A percentile compares a stretch with the other conserved stretches of the same genome.
phyloP scores from a whole-genome alignment of 2,797 vertebrate species.

The Typhlichthys eigenmanni region DNA sequence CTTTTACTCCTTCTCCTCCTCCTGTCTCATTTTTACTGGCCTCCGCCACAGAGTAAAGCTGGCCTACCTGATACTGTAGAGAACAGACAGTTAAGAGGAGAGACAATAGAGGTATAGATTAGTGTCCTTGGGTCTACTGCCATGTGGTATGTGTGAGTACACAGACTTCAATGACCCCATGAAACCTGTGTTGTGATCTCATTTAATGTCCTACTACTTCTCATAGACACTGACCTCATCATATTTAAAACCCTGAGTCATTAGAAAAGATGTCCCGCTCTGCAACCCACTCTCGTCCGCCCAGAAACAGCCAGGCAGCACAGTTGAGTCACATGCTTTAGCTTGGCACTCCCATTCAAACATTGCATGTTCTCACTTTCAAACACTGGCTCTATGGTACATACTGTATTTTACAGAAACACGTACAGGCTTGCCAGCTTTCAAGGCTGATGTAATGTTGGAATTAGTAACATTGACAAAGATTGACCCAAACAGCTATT shows the following conservation, averaged over 20 bases:
- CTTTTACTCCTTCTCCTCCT: conserved; percentile 95
- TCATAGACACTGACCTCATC: conserved; percentile 26
- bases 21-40: conserved; percentile 97
- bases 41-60: conserved; percentile 94
- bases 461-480: too few relatives aligned
- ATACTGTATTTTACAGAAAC: too few relatives aligned
- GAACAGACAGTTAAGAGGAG: not conserved
- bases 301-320: conserved; percentile 13
- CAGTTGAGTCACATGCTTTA: conserved; percentile 27
- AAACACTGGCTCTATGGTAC: not conserved
- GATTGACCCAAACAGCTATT: too few relatives aligned
- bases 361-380: not conserved
- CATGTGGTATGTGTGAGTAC: too few relatives aligned
- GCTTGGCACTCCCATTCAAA: not conserved
- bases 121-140: not conserved
- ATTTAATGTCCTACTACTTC: conserved; percentile 7
- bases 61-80: conserved; percentile 92
- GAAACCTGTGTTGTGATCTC: conserved; percentile 3
- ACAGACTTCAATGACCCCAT: conserved; percentile 3
- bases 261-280: conserved; percentile 3
- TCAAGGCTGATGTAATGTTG: too few relatives aligned
- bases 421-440: too few relatives aligned
- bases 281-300: not conserved
- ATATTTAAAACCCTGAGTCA: conserved; percentile 23
- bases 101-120: conserved; percentile 6